A percentile compares a stretch with the other conserved stretches of the same genome.
Evolutionary conservation across 2,888 invertebrate genomes (phyloP).

Genomic region (Drosophila peninsularis): DNA sequence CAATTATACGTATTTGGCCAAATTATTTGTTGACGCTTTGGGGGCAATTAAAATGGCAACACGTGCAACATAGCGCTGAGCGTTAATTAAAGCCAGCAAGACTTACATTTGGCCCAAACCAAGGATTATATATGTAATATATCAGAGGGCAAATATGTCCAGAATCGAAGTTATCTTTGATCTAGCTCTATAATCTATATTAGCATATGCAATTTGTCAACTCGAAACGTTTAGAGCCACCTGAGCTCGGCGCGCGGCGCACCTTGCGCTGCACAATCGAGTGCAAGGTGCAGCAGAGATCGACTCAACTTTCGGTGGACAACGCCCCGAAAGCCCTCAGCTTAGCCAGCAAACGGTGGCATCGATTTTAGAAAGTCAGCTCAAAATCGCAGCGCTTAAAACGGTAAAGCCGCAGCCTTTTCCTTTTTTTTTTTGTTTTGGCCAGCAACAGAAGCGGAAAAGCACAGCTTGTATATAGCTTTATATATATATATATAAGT

Average conservation of each 20-base stretch:
- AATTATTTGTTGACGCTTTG: slow-evolving; percentile 76
- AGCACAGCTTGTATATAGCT: slow-evolving; percentile 41
- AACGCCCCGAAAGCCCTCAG: slow-evolving; percentile 67
- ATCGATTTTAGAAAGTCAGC: slow-evolving; percentile 71
- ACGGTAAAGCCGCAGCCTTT: slow-evolving; percentile 73
- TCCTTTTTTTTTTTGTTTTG: slow-evolving; percentile 51
- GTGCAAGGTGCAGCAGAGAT: slow-evolving; percentile 62
- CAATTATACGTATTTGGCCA: slow-evolving; percentile 76
- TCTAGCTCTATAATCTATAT: background rate
- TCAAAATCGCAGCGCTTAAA: slow-evolving; percentile 54
- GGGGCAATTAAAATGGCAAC: slow-evolving; percentile 76
- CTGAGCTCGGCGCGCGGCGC: slow-evolving; percentile 39
- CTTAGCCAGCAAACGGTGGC: slow-evolving; percentile 56
- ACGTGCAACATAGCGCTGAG: slow-evolving; percentile 55
- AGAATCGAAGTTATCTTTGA: background rate
- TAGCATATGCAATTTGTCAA: slow-evolving; percentile 21
- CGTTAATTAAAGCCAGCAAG: slow-evolving; percentile 24
- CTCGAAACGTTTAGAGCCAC: slow-evolving; percentile 1
- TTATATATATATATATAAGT: slow-evolving; percentile 64
- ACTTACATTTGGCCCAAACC: background rate
- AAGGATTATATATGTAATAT: too few species aligned
- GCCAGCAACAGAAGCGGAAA: slow-evolving; percentile 50
- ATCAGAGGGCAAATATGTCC: too few species aligned
- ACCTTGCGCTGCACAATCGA: slow-evolving; percentile 42
- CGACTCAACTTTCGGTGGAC: slow-evolving; percentile 45